Evolutionary conservation across 1,140 invertebrate genomes (phyloP).

Genomic region (Drosophila bipectinata): DNA sequence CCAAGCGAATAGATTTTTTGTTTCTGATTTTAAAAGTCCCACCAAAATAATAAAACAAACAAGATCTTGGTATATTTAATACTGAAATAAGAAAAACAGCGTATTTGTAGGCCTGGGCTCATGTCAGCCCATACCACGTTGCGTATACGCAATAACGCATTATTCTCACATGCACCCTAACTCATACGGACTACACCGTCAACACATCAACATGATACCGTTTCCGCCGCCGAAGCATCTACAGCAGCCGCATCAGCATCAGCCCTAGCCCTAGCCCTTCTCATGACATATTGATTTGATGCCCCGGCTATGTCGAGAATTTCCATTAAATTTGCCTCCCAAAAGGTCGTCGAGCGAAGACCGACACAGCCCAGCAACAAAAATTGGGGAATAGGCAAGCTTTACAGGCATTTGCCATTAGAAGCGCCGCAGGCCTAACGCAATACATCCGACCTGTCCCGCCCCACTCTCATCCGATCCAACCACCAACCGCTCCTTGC

Average conservation of each 20-base stretch:
- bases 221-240: constrained; percentile 52
- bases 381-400: constrained; percentile 22
- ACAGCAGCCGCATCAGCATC: constrained; percentile 37
- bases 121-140: constrained; percentile 35
- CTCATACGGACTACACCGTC: constrained; percentile 49
- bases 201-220: constrained; percentile 68
- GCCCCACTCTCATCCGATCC: not conserved
- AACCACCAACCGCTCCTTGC: not conserved
- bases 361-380: constrained; percentile 23
- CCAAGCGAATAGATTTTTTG: too few relatives aligned
- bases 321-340: constrained; percentile 76
- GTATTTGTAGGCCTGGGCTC: constrained; percentile 5
- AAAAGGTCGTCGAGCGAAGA: constrained; percentile 42
- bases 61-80: too few relatives aligned
- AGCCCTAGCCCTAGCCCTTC: constrained; percentile 27
- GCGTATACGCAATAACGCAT: constrained; percentile 76
- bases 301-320: constrained; percentile 78
- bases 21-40: too few relatives aligned
- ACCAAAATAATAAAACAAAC: too few relatives aligned
- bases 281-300: constrained; percentile 83
- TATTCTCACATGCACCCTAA: constrained; percentile 28
- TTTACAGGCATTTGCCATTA: constrained; percentile 77
- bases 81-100: not conserved
- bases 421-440: constrained; percentile 26
- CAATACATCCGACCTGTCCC: not conserved